Evolutionary conservation across 2,113 vertebrate genomes (phyloP), one percentile per base, ranked within the genome.

Genomic region (Ochotona curzoniae): DNA sequence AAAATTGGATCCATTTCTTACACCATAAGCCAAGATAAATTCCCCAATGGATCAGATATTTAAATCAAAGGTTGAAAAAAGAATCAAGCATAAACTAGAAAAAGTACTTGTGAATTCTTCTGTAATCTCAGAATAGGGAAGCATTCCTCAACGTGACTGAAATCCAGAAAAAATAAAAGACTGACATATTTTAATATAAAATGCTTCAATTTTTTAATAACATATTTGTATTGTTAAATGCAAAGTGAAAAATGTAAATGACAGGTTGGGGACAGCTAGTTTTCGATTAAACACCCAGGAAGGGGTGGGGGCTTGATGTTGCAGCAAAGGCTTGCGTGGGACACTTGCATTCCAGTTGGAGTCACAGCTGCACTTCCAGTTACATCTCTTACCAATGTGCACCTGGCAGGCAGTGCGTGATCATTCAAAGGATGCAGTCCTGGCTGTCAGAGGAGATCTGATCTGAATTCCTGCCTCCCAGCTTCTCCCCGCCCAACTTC

Each of bases 21-120:
- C n/a, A 93, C 44, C 70, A 70, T 69, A 86, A 91, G 23, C 6
- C 35, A 89, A 30, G n/a, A 81, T 63, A 76, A 60, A 90, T 87
- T 84, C 25, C 25, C 70, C 73, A 93, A n/a, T 49, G 84, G 76
- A 80, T 93, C 61, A 94, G 76, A 92, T 90, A 90, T 94, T 84
- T 93, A 89, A 94, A 86, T 95, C 60, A 84, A 90, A 66, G 25
- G 3, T 61, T 54, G 71, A 78, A 90, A 78, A 79, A 89, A 57
- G 30, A 78, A 88, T 10, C 35, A 51, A 57, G 64, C 25, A 75
- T 71, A 12, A 51, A 80, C 79, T 91, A 74, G 25, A 69, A 94
- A 89, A 83, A 88, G 12, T 17, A 73, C 10, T 87, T 83, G 9
- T 38, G 35, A 95, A 81, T 90, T 86, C 15, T 14, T 91, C 38